Base-by-base conservation (phyloP, 2,888 invertebrate genomes). In the Actias luna region DNA sequence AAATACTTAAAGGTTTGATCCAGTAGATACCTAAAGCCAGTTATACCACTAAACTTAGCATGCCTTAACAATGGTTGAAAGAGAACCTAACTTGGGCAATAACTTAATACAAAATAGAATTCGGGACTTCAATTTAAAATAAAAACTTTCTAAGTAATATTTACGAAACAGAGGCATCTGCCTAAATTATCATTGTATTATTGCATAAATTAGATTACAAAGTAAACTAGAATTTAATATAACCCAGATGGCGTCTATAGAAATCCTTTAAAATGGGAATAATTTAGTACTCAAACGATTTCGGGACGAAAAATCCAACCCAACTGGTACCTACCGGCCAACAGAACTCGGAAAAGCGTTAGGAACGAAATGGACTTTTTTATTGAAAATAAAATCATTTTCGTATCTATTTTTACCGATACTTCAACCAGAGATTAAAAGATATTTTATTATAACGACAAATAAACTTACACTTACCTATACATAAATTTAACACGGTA, bases 181-280 rank as follows among this genome's bases (percentile, higher is more conserved):
- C 2, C 25, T 50, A 50, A 8, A 50, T 25, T 25, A 50, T 12
- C 46, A 12, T 16, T 42, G 18, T 22, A 50, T 50, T 50, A 50
- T 50, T 25, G 22, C 46, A 22, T 8, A 50, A 50, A 50, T 50
- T 50, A 25, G 12, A 50, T 50, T 25, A 3, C 12, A 50, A 50
- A 25, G 22, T 25, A 50, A 25, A 50, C 22, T 55, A 29, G 16
- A 55, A 55, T 55, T 29, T 29, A 55, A 55, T 29, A n/a, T 29
- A 55, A 55, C n/a, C 29, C 29, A 55, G 55, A 27, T n/a, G 16
- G 16, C 29, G 55, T 55, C 27, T 55, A 55, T 29, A 55, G 16
- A 55, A 29, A 29, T 55, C 29, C 27, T 55, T 29, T 55, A 55
- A 55, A 27, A 55, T 55, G 1, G 16, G n/a, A 55, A 55, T 55